Evolutionary conservation across 2,113 vertebrate genomes (phyloP), one percentile per base, ranked within the genome.

Genomic region (Gracilinanus agilis): DNA sequence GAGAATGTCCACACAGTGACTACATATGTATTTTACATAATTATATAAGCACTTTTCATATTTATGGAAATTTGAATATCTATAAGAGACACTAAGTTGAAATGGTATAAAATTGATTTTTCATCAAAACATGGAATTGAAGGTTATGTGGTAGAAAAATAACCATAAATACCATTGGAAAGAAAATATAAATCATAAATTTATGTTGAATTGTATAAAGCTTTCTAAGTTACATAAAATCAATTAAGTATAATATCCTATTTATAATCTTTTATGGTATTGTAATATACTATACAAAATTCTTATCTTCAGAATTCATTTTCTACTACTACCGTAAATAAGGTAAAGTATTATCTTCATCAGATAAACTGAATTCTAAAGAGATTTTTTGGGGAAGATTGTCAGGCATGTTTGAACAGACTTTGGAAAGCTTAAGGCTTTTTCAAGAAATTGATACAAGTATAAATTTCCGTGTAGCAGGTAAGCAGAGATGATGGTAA

Each of bases 1-100:
- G 94, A n/a, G 91, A 95, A 93, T 89, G 21, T 94, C 44, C 24
- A 67, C 75, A 44, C 24, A 61, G 44, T 58, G 9, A 89, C 54
- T 91, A 92, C 16, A 93, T n/a, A 2, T 89, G 89, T 83, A 23
- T 40, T 83, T 40, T 9, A 83, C 19, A 83, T 83, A 83, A 83
- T 83, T 83, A 75, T 83, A 23, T 5, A 16, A 6, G 21, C 6
- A 83, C 67, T 75, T 75, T 7, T 83, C n/a, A 83, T 83, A 40
- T 40, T 40, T 83, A 40, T 83, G 67, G 61, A 40, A 40, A n/a
- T 40, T 40, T 83, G 40, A 3, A 75, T 75, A 19, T 29, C n/a
- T 83, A 5, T 16, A 40, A 83, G 67, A 83, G 67, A 67, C 11
- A 67, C 58, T 34, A 13, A 67, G 29, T 67, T 13, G 29, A 67